phyloP scores from a whole-genome alignment of 2,797 vertebrate genomes.

The Falco novaeseelandiae region DNA sequence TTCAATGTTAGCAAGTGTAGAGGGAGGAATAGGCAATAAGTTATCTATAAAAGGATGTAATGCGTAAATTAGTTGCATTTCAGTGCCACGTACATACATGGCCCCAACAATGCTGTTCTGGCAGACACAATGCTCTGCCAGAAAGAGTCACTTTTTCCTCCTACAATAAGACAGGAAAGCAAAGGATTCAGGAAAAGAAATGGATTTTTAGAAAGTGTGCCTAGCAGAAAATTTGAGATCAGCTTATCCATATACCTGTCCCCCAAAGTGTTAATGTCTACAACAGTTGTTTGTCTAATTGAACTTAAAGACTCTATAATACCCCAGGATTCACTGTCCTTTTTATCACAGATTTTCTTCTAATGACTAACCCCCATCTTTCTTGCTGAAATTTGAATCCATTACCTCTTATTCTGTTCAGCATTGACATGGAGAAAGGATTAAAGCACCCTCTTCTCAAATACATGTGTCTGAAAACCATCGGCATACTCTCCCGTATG shows the following conservation, averaged over 20 bases:
- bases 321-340: not conserved
- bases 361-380: not conserved
- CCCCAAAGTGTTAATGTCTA: not conserved
- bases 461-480: not conserved
- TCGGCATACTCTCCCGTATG: not conserved
- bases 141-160: not conserved
- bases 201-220: not conserved
- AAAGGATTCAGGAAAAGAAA: not conserved
- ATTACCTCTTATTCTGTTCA: not conserved
- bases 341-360: not conserved
- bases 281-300: not conserved
- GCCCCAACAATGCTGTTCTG: not conserved
- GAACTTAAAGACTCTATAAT: not conserved
- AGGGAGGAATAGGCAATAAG: not conserved
- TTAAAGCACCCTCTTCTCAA: not conserved
- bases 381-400: slow-evolving; percentile 7
- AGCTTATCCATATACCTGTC: not conserved
- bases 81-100: not conserved
- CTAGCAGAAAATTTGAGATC: not conserved
- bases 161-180: not conserved
- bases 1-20: not conserved
- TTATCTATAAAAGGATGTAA: not conserved
- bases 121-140: not conserved
- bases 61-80: not conserved
- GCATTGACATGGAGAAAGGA: not conserved